Evolutionary conservation across 2,113 vertebrate genomes (phyloP), one percentile per base, ranked within the genome.

Genomic region (Cyanistes caeruleus): DNA sequence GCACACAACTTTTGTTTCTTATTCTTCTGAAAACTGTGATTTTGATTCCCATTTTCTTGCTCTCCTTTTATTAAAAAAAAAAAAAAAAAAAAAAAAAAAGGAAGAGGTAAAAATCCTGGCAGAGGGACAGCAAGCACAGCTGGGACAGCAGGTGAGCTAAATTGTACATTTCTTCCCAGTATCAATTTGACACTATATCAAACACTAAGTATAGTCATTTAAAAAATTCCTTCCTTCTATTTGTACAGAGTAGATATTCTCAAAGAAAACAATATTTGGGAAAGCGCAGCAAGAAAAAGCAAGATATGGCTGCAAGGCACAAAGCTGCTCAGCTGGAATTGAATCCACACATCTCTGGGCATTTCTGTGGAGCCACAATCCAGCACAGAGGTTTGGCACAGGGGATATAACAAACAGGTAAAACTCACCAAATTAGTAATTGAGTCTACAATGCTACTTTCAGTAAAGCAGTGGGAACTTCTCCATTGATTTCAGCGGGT

Each of bases 111-210:
- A 82, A 89, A 28, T 27, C 3, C 79, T 97, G 94, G 87, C 87
- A 92, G 31, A 35, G 1, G 13, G 39, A 70, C 68, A 93, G 84
- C 28, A 75, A 76, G 44, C 39, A 70, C 94, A 95, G 70, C 93
- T 97, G 91, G 84, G 93, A 83, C 64, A 95, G 84, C 95, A 97
- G 94, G 96, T 97, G 95, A 95, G 75, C 70, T 92, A 86, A 94
- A 91, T 80, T 69, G n/a, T 53, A 93, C 55, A 41, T 56, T 93
- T 92, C 80, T 90, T 87, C 85, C 48, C 64, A 70, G 24, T 84
- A 89, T 93, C 88, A 80, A 2, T 93, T 92, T 94, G 89, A 97
- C 91, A 95, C 48, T 18, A 25, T 93, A 89, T 93, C 90, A 97
- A 95, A 96, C 63, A 67, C 65, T 86, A 96, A 96, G 68, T 84